Base-by-base conservation (phyloP, 2,797 vertebrate genomes). In the Pachyuromys duprasi region DNA sequence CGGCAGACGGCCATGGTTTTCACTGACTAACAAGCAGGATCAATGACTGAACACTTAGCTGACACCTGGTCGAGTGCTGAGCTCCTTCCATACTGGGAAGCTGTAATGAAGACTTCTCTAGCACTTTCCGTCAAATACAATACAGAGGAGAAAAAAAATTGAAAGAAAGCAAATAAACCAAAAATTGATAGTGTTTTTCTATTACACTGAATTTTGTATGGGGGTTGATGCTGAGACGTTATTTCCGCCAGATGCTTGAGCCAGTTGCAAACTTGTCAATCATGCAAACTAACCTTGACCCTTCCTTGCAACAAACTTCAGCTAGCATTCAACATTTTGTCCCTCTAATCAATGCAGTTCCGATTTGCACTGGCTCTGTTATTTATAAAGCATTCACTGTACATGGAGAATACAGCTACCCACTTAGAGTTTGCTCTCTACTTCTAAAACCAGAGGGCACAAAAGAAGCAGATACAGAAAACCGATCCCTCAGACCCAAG, bases 311-410 rank as follows among this genome's bases (percentile, higher is more conserved):
- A 31, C 33, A 86, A 86, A 86, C 53, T 22, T 45, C 53, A 94
- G 65, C 70, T 79, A 81, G 39, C 53, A 82, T 83, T 90, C 45
- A 31, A 57, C 36, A 82, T 1, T 74, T 9, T 36, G 15, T 7
- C 17, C n/a, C 95, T 89, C 76, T 39, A 22, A 92, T 88, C 70
- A 90, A 5, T 90, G 26, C 8, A 83, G 84, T 95, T 96, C 60
- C 62, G 20, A 94, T 92, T 80, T 89, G 67, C 70, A 89, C 57
- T 65, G 63, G 39, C 45, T 81, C 80, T 62, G 45, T 78, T 53
- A 67, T 65, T 49, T 75, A 36, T 82, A 78, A 69, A 89, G 67
- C 24, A 57, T 6, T 18, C 28, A 63, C 3, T 72, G 53, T 20
- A 24, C 3, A 33, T 49, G 49, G 69, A 62, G n/a, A 81, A 45